Base-by-base conservation (phyloP, 2,113 vertebrate species). In the Natator depressus region DNA sequence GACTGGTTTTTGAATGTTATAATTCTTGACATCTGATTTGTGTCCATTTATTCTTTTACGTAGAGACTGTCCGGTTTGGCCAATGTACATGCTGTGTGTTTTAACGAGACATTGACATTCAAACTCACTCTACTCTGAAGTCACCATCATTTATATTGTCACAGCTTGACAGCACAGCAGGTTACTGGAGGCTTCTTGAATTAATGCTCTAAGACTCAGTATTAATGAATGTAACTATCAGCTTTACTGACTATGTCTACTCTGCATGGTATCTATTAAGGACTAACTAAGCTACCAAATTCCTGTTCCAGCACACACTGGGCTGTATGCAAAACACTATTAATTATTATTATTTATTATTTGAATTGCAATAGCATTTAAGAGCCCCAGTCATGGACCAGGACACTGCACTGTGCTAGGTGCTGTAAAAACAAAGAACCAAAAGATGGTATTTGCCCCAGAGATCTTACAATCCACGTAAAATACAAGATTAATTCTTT, bases 51-150 rank as follows among this genome's bases (percentile, higher is more conserved):
- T 42, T 42, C 42, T 42, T 42, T 42, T 42, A 42, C 42, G 5
- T 42, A 42, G 42, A 42, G 42, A 42, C 42, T 42, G 42, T 42
- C 42, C 42, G 42, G 42, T 42, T 42, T 42, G 42, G 42, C 42
- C 42, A 42, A 42, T 42, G 42, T 42, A 42, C 42, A 42, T 42
- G 35, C 65, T 88, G 53, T 87, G 54, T 72, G n/a, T 85, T 93
- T 78, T 78, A 90, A 90, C 84, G 79, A 82, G 80, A 87, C 87
- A 83, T 27, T 54, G 91, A 85, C 51, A 89, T 90, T 8, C 92
- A 90, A 94, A 95, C 49, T 84, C 25, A 12, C 82, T 84, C 81
- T 85, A 55, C 62, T 90, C 76, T 89, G 93, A 95, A 96, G 90
- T 47, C 80, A 82, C 50, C 5, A 0, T 69, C 55, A 27, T 24